Evolutionary conservation across 2,888 invertebrate genomes (phyloP).

Genomic region (Lithosia quadra): DNA sequence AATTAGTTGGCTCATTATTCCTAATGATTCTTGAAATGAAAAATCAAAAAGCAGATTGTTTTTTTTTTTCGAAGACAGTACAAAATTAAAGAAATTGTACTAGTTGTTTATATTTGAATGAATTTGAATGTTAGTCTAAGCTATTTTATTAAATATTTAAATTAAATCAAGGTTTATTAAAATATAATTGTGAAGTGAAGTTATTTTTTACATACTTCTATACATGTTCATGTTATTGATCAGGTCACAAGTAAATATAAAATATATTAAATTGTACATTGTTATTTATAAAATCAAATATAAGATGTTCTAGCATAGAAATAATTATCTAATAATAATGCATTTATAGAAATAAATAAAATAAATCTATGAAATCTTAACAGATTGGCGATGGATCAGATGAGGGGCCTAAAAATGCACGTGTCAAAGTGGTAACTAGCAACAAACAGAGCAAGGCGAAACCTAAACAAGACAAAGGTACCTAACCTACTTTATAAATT

Average conservation of each 20-base stretch:
- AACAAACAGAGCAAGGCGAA: slow-evolving; percentile 53
- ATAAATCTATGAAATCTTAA: slow-evolving; percentile 11
- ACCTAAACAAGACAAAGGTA: slow-evolving; percentile 51
- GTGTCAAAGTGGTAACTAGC: slow-evolving; percentile 72
- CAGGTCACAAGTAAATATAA: neutral
- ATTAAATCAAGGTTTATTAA: too few species aligned
- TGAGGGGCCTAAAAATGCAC: slow-evolving; percentile 61
- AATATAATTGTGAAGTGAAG: too few species aligned
- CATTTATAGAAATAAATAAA: too few species aligned
- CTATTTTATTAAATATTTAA: too few species aligned
- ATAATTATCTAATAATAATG: too few species aligned
- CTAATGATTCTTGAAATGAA: too few species aligned
- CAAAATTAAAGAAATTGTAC: neutral
- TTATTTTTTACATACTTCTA: neutral
- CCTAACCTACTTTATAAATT: slow-evolving; percentile 17
- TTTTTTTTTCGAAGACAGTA: neutral
- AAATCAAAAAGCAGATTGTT: too few species aligned
- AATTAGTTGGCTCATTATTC: too few species aligned
- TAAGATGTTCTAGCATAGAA: too few species aligned
- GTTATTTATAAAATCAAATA: too few species aligned
- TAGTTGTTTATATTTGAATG: neutral
- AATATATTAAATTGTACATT: too few species aligned
- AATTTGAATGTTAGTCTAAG: neutral
- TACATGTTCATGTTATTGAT: neutral
- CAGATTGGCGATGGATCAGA: slow-evolving; percentile 74